Evolutionary conservation across 2,113 vertebrate species (phyloP).

Genomic region (Diphyllodes magnificus): DNA sequence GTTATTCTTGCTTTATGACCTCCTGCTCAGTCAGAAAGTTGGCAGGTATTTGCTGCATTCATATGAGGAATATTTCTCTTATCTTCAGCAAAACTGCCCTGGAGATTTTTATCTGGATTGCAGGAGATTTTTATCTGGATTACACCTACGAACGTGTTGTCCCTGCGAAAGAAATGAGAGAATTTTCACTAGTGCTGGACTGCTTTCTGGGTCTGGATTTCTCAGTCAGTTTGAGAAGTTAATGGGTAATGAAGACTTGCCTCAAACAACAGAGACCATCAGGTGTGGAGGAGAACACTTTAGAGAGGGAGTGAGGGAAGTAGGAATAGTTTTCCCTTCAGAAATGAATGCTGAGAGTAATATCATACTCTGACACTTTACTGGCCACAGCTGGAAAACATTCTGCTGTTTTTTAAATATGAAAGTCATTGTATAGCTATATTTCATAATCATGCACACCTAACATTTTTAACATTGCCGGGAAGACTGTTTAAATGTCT

Average conservation of each 20-base stretch:
- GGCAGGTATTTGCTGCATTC: background rate
- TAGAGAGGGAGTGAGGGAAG: background rate
- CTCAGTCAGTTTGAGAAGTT: background rate
- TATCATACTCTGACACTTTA: background rate
- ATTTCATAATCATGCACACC: slow-evolving; percentile 21
- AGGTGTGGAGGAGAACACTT: background rate
- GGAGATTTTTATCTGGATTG: background rate
- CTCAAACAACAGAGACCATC: background rate
- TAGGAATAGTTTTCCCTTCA: background rate
- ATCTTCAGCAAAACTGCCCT: background rate
- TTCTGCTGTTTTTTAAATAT: slow-evolving; percentile 20
- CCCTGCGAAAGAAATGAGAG: background rate
- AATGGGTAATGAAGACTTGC: background rate
- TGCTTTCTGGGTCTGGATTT: background rate
- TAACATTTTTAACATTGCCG: slow-evolving; percentile 39
- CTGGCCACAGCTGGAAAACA: background rate
- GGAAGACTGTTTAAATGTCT: slow-evolving; percentile 38
- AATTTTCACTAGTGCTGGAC: background rate
- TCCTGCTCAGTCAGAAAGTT: background rate
- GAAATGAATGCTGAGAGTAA: background rate
- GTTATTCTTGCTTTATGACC: background rate
- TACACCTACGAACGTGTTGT: background rate
- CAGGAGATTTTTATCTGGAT: background rate
- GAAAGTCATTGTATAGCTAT: slow-evolving; percentile 9
- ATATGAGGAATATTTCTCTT: background rate